Evolutionary conservation across 2,113 vertebrate genomes (phyloP), one percentile per base, ranked within the genome.

Genomic region (Trogon melanurus): DNA sequence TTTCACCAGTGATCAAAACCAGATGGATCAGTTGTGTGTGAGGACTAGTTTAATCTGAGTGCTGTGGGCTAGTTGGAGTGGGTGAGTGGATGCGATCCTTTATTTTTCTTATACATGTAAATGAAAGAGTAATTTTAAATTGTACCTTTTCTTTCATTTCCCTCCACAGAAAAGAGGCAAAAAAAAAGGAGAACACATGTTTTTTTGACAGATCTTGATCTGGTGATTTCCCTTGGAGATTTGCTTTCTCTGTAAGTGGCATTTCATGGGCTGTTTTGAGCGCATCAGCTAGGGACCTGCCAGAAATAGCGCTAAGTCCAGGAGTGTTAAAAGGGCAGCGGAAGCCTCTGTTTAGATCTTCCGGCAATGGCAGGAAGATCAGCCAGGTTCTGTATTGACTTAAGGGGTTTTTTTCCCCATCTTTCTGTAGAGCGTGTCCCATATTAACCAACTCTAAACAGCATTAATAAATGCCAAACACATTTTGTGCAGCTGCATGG

Each of bases 401-500:
- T 30, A 87, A 91, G 53, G 53, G 56, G 41, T 41, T 41, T 66
- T 93, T 94, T 91, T 34, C 67, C 34, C 48, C 36, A 8, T 79
- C 73, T 69, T 89, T 89, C 53, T 81, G 44, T 65, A 71, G 78
- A 67, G 19, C 5, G 26, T 60, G 44, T 78, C 73, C 34, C 13
- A 0, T 62, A 51, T 94, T 85, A 94, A 51, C 58, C 69, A 81
- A 81, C 72, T 86, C 69, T 50, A 57, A 95, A 56, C 53, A 91
- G 65, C 58, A n/a, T 67, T 95, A 71, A 58, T 89, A 87, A 72
- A 93, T 64, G 81, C 70, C 90, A 91, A 86, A 87, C 69, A 36
- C 86, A 64, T 95, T 89, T 92, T 91, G 47, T 89, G 72, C 86
- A 89, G 89, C 91, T 95, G 79, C 11, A 4, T 60, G 57, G 81